A percentile compares a stretch with the other conserved stretches of the same genome.
phyloP scores from a whole-genome alignment of 2,797 vertebrate species.

The Danio tinwini region DNA sequence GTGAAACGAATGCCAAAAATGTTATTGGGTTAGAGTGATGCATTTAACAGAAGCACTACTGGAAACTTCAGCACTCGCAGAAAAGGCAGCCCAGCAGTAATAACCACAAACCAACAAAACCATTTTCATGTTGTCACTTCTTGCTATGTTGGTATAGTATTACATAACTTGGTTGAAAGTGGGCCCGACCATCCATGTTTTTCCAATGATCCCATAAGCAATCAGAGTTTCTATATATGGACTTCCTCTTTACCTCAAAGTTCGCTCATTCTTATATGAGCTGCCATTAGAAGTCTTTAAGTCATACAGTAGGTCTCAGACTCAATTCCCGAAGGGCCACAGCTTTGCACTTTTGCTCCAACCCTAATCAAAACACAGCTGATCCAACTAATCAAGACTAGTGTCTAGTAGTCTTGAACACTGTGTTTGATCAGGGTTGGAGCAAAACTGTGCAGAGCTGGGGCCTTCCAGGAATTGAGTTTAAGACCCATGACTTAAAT shows the following conservation, averaged over 20 bases:
- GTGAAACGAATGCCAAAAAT: slow-evolving; percentile 13
- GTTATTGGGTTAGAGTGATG: slow-evolving; percentile 45
- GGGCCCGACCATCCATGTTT: background rate
- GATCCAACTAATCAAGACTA: too few relatives aligned
- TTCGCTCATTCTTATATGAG: background rate
- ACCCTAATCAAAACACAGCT: too few relatives aligned
- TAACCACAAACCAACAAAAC: slow-evolving; percentile 39
- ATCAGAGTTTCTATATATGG: background rate
- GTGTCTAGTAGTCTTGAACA: too few relatives aligned
- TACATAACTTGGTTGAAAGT: slow-evolving; percentile 1
- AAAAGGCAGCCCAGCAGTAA: slow-evolving; percentile 42
- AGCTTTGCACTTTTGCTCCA: too few relatives aligned
- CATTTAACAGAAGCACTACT: slow-evolving; percentile 37
- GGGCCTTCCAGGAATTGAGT: too few relatives aligned
- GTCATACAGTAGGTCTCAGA: too few relatives aligned
- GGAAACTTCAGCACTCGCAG: slow-evolving; percentile 66
- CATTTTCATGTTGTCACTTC: slow-evolving; percentile 50
- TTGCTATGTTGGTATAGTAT: slow-evolving; percentile 2
- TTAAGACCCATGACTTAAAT: too few relatives aligned
- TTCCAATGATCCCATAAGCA: background rate
- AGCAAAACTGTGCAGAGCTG: too few relatives aligned
- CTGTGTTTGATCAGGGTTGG: too few relatives aligned
- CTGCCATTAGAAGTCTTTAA: too few relatives aligned
- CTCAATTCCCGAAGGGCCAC: too few relatives aligned
- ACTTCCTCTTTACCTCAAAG: background rate